Conservation (phyloP, 2,888 invertebrate genomes). For the Mesoligia furuncula region DNA sequence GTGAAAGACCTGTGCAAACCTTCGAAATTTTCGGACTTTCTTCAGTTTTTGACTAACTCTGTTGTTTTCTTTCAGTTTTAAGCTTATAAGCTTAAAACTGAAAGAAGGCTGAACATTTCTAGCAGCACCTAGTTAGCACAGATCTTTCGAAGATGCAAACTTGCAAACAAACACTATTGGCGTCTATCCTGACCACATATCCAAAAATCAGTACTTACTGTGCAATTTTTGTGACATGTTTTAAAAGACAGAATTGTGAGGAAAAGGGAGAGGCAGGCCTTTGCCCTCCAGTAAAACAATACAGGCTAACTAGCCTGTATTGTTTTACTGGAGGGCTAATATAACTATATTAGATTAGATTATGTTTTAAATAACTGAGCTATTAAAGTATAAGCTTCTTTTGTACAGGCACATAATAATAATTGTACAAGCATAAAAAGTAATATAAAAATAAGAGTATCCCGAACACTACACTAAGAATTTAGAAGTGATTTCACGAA, state of each 20-base stretch:
- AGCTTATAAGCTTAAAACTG: background rate
- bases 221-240: background rate
- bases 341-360: no score
- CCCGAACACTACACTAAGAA: background rate
- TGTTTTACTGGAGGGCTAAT: no score
- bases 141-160: background rate
- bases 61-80: no score
- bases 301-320: no score
- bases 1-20: no score
- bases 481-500: background rate
- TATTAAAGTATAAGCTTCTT: background rate
- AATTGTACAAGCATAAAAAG: slow-evolving; percentile 12
- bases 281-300: no score
- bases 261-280: no score
- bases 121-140: background rate
- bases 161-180: background rate
- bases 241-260: no score
- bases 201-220: background rate
- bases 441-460: slow-evolving; percentile 1
- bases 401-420: background rate
- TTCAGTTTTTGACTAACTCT: no score
- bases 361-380: background rate
- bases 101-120: background rate
- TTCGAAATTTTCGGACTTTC: background rate
- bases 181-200: background rate